A percentile compares a stretch with the other conserved stretches of the same genome.
phyloP scores from a whole-genome alignment of 2,113 vertebrate genomes.

The Ancistrus triradiatus region DNA sequence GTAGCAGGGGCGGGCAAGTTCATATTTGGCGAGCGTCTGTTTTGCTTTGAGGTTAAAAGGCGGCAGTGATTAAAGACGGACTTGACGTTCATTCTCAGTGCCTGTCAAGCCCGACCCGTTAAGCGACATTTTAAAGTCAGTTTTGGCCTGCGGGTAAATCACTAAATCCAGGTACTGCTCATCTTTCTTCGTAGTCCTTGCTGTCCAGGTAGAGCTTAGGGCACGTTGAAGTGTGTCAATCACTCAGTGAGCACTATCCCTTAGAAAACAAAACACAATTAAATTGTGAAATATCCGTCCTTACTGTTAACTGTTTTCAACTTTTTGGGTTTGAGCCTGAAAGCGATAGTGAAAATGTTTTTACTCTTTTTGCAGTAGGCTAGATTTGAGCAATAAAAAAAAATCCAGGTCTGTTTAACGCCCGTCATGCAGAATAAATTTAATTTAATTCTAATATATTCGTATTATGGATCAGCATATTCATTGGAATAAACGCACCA shows the following conservation, averaged over 20 bases:
- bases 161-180: conserved; percentile 7
- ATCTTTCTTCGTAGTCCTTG: conserved; percentile 16
- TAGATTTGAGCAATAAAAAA: no score
- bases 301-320: no score
- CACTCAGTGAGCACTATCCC: background rate
- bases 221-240: background rate
- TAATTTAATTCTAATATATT: no score
- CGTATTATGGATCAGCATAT: no score
- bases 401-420: no score
- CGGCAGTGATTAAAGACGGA: conserved; percentile 32
- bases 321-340: no score
- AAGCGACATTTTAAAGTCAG: conserved; percentile 23
- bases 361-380: no score
- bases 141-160: conserved; percentile 13
- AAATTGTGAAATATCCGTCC: no score
- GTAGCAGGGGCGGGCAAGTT: background rate
- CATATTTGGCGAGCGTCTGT: conserved; percentile 2
- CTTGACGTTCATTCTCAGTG: conserved; percentile 33
- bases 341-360: no score
- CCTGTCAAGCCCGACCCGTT: conserved; percentile 35
- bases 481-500: no score
- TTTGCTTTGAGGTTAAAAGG: conserved; percentile 19
- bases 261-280: no score
- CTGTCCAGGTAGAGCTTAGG: background rate
- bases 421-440: no score